A percentile compares a stretch with the other conserved stretches of the same genome.
phyloP scores from a whole-genome alignment of 2,113 vertebrate genomes.

The Sorex fumeus region DNA sequence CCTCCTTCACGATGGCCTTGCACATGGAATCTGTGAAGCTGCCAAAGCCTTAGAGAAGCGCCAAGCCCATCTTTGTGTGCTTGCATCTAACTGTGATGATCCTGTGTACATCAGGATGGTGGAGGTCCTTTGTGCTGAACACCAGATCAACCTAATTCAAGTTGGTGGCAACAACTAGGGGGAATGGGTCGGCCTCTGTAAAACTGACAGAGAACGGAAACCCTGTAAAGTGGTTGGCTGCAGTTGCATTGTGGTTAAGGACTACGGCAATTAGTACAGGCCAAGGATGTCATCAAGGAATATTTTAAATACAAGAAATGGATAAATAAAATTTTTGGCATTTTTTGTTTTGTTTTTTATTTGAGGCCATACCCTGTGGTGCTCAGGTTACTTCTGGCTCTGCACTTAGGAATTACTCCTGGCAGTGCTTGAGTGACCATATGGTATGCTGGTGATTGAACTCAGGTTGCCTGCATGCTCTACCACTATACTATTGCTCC shows the following conservation, averaged over 20 bases:
- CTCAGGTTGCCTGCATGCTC: no score
- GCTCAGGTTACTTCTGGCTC: no score
- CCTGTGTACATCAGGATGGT: constrained; percentile 98
- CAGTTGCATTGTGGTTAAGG: constrained; percentile 99
- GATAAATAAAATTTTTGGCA: constrained; percentile 89
- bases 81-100: constrained; percentile 98
- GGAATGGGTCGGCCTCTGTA: constrained; percentile 99
- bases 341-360: background rate
- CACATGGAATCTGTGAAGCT: no score
- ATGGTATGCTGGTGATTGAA: no score
- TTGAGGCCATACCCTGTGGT: no score
- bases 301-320: constrained; percentile 99
- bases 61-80: constrained; percentile 98
- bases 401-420: no score
- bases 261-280: constrained; percentile 99
- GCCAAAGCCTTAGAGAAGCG: constrained; percentile 87
- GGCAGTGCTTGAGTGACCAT: no score
- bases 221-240: constrained; percentile 99
- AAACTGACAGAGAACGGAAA: constrained; percentile 99
- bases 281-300: constrained; percentile 99
- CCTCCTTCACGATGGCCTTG: no score
- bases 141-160: constrained; percentile 99
- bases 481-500: no score
- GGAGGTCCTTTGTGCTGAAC: constrained; percentile 98
- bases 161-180: constrained; percentile 98